Conservation (phyloP, 1,140 invertebrate genomes). For the Leptestheria dahalacensis region DNA sequence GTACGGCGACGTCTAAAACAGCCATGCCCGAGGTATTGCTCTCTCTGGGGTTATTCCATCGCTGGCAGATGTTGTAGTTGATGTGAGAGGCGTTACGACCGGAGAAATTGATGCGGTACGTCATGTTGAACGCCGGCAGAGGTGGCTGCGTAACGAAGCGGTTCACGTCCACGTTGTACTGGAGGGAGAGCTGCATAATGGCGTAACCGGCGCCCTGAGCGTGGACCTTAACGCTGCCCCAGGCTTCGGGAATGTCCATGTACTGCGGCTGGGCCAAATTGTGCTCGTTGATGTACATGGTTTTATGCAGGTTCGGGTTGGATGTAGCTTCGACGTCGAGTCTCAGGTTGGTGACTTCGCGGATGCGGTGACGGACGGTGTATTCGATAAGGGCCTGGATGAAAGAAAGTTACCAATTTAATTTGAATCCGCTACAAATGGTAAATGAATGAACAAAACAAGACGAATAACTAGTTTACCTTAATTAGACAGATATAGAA, state of each 20-base stretch:
- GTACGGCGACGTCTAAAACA: constrained; percentile 77
- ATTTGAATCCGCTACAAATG: not conserved
- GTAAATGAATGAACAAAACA: too few species aligned
- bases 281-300: constrained; percentile 50
- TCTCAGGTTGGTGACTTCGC: constrained; percentile 70
- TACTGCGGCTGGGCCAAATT: constrained; percentile 59
- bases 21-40: constrained; percentile 74
- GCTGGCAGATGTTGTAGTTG: constrained; percentile 61
- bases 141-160: constrained; percentile 73
- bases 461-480: too few species aligned
- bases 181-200: constrained; percentile 81
- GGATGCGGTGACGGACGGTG: constrained; percentile 61
- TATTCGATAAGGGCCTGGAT: constrained; percentile 74
- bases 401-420: not conserved
- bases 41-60: constrained; percentile 45
- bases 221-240: constrained; percentile 78
- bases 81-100: constrained; percentile 90
- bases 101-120: constrained; percentile 52
- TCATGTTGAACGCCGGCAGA: constrained; percentile 53
- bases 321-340: constrained; percentile 65
- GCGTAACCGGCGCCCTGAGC: constrained; percentile 82
- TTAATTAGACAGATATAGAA: too few species aligned
- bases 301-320: constrained; percentile 30
- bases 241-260: constrained; percentile 68
- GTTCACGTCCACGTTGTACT: constrained; percentile 82